Evolutionary conservation across 2,113 vertebrate genomes (phyloP), one percentile per base, ranked within the genome.

Genomic region (Tringa solitaria): DNA sequence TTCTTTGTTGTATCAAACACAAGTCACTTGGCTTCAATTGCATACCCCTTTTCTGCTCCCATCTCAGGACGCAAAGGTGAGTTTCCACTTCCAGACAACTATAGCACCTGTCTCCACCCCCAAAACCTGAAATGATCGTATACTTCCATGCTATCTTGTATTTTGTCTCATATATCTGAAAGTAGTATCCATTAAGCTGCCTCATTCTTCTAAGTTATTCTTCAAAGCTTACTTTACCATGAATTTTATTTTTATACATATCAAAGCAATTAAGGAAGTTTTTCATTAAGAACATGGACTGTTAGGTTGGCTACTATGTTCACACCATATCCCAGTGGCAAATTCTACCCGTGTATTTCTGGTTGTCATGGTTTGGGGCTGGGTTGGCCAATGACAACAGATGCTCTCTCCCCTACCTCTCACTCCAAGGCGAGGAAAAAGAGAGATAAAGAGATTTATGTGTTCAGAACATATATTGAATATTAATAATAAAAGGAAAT

Each of bases 21-120:
- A 74, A 86, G 26, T n/a, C 1, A 0, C 17, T 61, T 57, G 10
- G 39, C 41, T 84, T 84, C 0, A 0, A 10, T 19, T 74, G 10
- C 20, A 10, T 21, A 50, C 32, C 9, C 22, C 43, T 77, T 28
- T 54, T 53, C 22, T 50, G n/a, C 46, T 90, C 13, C 54, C 35
- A 28, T 59, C 54, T 76, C 41, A 45, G 28, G 19, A 89, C 32
- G 15, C 22, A 57, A 80, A 74, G 19, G 7, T 7, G 10, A 57
- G 23, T 43, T 93, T 82, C 57, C 39, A 13, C 13, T 86, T 83
- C 28, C 50, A 75, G 46, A 59, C 8, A 46, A 37, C 27, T 43
- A n/a, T 26, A 63, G 50, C 24, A 81, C 14, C 12, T 27, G 11
- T n/a, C 61, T 91, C 43, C 41, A 78, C 9, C 39, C 83, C 48